phyloP scores from a whole-genome alignment of 2,888 invertebrate species.

The Mellilla xanthometata region DNA sequence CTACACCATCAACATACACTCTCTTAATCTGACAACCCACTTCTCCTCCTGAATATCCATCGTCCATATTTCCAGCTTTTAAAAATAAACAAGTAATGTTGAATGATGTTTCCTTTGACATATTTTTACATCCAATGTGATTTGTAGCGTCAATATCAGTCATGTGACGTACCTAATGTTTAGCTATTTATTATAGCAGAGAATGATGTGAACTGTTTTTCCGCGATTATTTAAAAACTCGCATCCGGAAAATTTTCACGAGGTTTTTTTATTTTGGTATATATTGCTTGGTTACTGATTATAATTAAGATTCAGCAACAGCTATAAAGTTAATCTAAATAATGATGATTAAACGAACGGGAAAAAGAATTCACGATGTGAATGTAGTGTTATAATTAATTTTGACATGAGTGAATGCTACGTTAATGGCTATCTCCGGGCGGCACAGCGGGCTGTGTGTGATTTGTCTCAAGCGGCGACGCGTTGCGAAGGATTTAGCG shows the following conservation, averaged over 20 bases:
- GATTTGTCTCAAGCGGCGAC: conserved; percentile 7
- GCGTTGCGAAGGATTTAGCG: conserved; percentile 6
- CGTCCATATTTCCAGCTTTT: no score
- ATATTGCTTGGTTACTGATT: conserved; percentile 2
- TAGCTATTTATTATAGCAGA: conserved; percentile 20
- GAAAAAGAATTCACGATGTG: background rate
- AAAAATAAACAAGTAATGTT: background rate
- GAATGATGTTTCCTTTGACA: conserved; percentile 19
- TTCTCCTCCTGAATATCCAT: no score
- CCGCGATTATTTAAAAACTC: conserved; percentile 23
- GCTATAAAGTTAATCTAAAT: background rate
- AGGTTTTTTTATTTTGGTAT: conserved; percentile 1
- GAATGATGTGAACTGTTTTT: conserved; percentile 19
- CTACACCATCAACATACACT: no score
- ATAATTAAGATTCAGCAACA: conserved; percentile 9
- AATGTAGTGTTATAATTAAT: background rate
- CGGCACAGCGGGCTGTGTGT: conserved; percentile 2
- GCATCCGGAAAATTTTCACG: conserved; percentile 22
- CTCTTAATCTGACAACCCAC: no score
- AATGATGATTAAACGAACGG: background rate
- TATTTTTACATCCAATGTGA: conserved; percentile 18
- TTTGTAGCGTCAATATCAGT: conserved; percentile 20
- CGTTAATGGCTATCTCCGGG: conserved; percentile 11
- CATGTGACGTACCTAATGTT: conserved; percentile 23
- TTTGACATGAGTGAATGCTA: conserved; percentile 9